Evolutionary conservation across 2,797 vertebrate species (phyloP).

Genomic region (Florisuga fusca): DNA sequence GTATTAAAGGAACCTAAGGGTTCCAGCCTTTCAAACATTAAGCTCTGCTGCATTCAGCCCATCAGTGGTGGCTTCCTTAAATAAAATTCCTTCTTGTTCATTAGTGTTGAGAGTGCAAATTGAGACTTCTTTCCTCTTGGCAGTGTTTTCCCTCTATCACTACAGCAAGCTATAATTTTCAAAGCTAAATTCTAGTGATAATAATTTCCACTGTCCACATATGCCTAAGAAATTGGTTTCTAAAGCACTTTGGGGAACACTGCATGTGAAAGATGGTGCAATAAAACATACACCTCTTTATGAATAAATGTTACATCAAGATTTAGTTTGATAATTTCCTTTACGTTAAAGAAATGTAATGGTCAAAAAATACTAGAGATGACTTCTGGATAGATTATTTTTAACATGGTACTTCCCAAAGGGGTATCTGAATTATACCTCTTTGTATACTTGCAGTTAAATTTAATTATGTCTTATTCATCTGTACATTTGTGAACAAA

Average conservation of each 20-base stretch:
- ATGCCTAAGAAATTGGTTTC: slow-evolving; percentile 32
- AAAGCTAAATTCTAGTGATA: neutral
- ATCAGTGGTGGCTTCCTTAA: neutral
- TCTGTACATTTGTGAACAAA: slow-evolving; percentile 59
- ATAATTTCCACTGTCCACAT: slow-evolving; percentile 28
- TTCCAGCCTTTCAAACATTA: neutral
- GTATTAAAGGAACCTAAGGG: neutral
- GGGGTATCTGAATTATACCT: neutral
- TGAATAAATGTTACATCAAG: slow-evolving; percentile 52
- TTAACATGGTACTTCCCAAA: slow-evolving; percentile 1
- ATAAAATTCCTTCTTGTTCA: neutral
- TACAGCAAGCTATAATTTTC: neutral
- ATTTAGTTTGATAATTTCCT: slow-evolving; percentile 47
- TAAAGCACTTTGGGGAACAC: slow-evolving; percentile 52
- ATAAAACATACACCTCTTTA: slow-evolving; percentile 62
- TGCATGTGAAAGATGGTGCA: slow-evolving; percentile 51
- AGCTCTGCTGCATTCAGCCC: neutral
- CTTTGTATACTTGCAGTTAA: slow-evolving; percentile 16
- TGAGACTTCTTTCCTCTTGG: neutral
- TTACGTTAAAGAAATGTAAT: slow-evolving; percentile 20
- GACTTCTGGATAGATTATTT: neutral
- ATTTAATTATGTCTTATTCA: slow-evolving; percentile 61
- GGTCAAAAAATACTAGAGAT: neutral
- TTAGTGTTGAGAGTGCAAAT: neutral
- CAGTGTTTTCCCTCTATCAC: neutral